phyloP scores from a whole-genome alignment of 2,797 vertebrate species.

The Tapera naevia region DNA sequence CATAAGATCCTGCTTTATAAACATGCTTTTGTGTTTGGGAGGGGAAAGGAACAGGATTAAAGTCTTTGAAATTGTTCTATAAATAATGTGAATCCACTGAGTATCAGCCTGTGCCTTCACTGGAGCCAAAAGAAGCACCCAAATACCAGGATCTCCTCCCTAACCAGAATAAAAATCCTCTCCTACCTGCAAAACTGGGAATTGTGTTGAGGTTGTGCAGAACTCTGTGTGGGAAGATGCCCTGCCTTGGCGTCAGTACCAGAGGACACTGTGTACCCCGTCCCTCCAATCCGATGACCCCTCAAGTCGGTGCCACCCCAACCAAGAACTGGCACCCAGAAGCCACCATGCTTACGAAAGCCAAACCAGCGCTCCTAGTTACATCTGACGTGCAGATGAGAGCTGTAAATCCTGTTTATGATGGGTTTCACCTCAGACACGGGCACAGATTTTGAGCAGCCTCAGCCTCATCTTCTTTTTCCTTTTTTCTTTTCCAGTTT shows the following conservation, averaged over 20 bases:
- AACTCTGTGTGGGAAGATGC: rapidly evolving
- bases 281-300: rapidly evolving
- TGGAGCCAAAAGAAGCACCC: background rate
- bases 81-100: background rate
- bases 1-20: background rate
- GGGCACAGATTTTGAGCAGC: background rate
- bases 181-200: background rate
- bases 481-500: background rate
- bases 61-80: background rate
- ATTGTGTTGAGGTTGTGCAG: background rate
- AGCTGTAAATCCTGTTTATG: background rate
- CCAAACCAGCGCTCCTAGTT: background rate
- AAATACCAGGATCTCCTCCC: background rate
- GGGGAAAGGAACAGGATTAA: background rate
- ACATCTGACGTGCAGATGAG: rapidly evolving
- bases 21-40: background rate
- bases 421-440: background rate
- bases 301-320: rapidly evolving
- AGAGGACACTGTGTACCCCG: rapidly evolving
- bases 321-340: background rate
- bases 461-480: background rate
- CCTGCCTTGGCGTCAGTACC: rapidly evolving
- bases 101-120: background rate
- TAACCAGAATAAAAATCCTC: background rate
- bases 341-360: background rate